These are phyloP conservation scores for Nemopilema nomurai DNA, from an alignment of 30 jellyfish, hydroid and myxozoan species.

Conservation along the genomic window DNA sequence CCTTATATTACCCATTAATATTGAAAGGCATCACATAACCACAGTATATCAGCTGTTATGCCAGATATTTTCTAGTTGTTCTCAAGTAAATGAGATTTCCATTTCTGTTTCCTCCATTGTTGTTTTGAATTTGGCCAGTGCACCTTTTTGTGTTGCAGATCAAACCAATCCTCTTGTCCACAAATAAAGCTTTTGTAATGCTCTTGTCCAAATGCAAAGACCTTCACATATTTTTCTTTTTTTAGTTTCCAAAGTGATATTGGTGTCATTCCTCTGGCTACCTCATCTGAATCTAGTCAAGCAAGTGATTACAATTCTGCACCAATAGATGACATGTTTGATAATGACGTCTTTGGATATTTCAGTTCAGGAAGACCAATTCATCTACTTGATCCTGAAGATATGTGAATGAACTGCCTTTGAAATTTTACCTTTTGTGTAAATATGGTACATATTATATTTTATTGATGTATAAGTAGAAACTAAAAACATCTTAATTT, in stretches of 20 bases:
- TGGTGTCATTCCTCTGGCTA: conserved; percentile 10
- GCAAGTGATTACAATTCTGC: conserved; percentile 20
- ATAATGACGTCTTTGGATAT: conserved; percentile 48
- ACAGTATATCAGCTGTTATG: too few species aligned
- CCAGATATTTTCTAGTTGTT: too few species aligned
- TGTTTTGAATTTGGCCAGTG: too few species aligned
- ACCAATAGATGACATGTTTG: conserved; percentile 34
- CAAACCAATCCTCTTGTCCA: too few species aligned
- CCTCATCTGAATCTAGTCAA: conserved; percentile 47
- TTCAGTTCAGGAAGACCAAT: conserved; percentile 8
- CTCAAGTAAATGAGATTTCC: too few species aligned
- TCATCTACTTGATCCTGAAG: neutral
- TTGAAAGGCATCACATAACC: too few species aligned
- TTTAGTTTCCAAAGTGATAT: conserved; percentile 45
- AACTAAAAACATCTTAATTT: neutral
- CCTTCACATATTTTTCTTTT: neutral
- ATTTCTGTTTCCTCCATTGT: too few species aligned
- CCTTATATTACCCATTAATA: too few species aligned
- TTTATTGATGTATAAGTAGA: neutral
- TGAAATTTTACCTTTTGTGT: neutral
- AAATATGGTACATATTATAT: neutral
- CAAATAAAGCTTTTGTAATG: too few species aligned
- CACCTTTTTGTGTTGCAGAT: too few species aligned
- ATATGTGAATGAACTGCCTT: neutral
- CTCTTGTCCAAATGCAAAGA: too few species aligned